A percentile compares a stretch with the other conserved stretches of the same genome.
Conservation (phyloP, 1,140 invertebrate genomes). For the Magallana gigas region DNA sequence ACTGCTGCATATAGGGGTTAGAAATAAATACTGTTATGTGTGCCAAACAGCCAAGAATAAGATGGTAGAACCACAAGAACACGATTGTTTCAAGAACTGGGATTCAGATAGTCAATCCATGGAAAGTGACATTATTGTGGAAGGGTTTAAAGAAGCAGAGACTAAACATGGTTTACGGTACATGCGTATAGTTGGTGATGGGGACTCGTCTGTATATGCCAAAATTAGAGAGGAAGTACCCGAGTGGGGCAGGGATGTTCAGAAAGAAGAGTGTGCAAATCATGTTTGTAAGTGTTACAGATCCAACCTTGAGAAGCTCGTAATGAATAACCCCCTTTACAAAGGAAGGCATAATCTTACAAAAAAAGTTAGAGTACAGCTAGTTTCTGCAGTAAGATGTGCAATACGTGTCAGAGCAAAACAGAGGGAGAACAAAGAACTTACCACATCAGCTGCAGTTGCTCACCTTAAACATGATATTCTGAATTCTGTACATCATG, state of each 20-base stretch:
- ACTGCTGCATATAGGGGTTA: constrained; percentile 34
- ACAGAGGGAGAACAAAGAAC: background rate
- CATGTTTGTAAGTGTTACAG: no score
- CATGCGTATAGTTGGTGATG: constrained; percentile 76
- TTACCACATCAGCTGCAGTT: background rate
- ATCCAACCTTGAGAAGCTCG: no score
- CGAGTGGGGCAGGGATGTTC: no score
- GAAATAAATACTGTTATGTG: constrained; percentile 61
- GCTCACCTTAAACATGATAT: constrained; percentile 43
- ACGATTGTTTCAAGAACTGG: constrained; percentile 71
- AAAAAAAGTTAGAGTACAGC: constrained; percentile 48
- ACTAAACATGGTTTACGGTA: constrained; percentile 77
- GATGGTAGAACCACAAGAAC: no score
- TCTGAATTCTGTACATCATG: constrained; percentile 29
- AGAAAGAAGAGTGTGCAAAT: no score
- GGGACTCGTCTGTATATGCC: constrained; percentile 77
- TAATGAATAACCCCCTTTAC: no score
- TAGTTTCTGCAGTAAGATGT: constrained; percentile 48
- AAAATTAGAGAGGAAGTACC: constrained; percentile 60
- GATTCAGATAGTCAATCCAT: constrained; percentile 75
- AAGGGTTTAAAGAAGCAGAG: constrained; percentile 72
- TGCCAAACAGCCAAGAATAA: constrained; percentile 59
- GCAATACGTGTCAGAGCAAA: constrained; percentile 49
- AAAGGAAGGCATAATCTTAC: no score
- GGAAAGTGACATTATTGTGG: constrained; percentile 78